Percentiles rank a stretch among this genome's conserved stretches.
Evolutionary conservation across 2,888 invertebrate genomes (phyloP).

Genomic region (Folsomia manolachei): DNA sequence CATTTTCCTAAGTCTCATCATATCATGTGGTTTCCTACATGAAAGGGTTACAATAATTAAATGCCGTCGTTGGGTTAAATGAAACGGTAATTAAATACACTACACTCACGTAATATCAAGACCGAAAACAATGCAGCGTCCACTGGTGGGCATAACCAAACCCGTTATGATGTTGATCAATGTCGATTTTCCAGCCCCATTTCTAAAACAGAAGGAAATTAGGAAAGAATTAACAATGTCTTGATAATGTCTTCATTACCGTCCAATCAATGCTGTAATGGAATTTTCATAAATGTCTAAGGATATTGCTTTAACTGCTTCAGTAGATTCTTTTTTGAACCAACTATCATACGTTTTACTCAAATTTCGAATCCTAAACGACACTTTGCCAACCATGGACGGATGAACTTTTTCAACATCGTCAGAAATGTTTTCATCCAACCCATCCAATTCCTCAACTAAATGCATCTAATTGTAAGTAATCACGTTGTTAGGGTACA

Average conservation of each 20-base stretch:
- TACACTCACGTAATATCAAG: constrained; percentile 65
- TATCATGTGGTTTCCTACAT: constrained; percentile 67
- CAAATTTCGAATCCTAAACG: constrained; percentile 70
- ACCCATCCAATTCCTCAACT: constrained; percentile 47
- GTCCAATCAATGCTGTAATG: constrained; percentile 77
- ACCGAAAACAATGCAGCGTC: constrained; percentile 72
- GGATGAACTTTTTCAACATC: constrained; percentile 73
- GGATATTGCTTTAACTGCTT: constrained; percentile 65
- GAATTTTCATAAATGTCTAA: constrained; percentile 80
- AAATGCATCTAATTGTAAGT: no score
- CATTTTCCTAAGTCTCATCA: constrained; percentile 74
- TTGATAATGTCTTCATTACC: constrained; percentile 10
- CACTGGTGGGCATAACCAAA: constrained; percentile 69
- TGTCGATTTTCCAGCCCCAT: constrained; percentile 84
- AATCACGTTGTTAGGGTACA: no score
- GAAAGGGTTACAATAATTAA: background rate
- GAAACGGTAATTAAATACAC: no score
- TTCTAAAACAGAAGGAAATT: constrained; percentile 53
- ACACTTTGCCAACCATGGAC: constrained; percentile 71
- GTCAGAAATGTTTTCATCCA: constrained; percentile 56
- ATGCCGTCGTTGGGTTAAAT: constrained; percentile 2
- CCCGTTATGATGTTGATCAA: constrained; percentile 81
- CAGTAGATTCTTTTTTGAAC: constrained; percentile 59
- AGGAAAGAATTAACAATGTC: background rate
- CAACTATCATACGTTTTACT: constrained; percentile 71